Percentiles rank a stretch among this genome's conserved stretches.
Evolutionary conservation across 2,797 vertebrate genomes (phyloP).

Genomic region (Acanthornis magna): DNA sequence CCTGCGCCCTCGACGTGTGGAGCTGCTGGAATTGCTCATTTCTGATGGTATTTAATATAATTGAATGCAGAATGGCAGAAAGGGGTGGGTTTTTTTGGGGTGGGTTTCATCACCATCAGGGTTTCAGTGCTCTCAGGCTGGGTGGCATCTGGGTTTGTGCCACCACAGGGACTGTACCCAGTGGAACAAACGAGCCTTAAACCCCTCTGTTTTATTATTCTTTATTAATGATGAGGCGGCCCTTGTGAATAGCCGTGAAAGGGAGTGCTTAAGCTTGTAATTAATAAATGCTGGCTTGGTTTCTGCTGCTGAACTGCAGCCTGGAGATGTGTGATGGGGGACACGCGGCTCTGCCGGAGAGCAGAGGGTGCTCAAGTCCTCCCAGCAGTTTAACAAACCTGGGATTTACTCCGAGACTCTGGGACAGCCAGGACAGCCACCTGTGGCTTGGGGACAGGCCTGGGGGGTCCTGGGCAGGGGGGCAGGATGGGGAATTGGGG

Average conservation of each 20-base stretch:
- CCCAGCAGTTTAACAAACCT: background rate
- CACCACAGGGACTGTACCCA: background rate
- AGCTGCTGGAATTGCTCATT: background rate
- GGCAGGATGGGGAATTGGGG: background rate
- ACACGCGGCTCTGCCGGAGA: accelerated
- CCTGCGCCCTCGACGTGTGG: accelerated
- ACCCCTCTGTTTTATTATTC: slow-evolving; percentile 40
- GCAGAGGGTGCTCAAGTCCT: background rate
- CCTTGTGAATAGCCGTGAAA: slow-evolving; percentile 64
- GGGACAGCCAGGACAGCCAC: background rate
- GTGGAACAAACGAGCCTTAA: slow-evolving; percentile 64
- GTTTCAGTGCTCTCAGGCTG: background rate
- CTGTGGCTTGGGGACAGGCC: accelerated
- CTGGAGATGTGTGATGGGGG: background rate
- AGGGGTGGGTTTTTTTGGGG: accelerated
- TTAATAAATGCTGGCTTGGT: slow-evolving; percentile 52
- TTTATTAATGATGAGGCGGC: slow-evolving; percentile 52
- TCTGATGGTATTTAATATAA: accelerated
- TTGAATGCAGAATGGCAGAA: accelerated
- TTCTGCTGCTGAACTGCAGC: slow-evolving; percentile 17
- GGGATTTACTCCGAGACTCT: accelerated
- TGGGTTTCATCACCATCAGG: accelerated
- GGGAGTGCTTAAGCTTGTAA: slow-evolving; percentile 55
- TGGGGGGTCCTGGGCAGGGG: background rate
- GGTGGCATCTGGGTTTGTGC: accelerated